phyloP scores from a whole-genome alignment of 2,797 vertebrate genomes.

The Zenarchopterus dispar region DNA sequence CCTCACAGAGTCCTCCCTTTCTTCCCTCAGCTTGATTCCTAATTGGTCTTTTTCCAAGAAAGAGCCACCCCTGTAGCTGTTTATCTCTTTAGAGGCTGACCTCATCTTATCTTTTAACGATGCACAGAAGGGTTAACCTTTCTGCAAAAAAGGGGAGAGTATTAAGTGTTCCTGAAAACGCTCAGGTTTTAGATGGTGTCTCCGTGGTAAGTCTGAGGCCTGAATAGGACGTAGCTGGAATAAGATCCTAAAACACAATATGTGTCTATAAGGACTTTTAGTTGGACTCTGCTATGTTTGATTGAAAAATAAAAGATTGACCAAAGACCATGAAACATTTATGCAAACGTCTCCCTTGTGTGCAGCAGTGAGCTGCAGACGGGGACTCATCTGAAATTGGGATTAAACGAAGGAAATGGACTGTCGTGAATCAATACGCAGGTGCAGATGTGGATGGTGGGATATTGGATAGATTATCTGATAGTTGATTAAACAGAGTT shows the following conservation, averaged over 20 bases:
- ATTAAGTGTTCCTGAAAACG: too few relatives aligned
- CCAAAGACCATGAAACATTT: slow-evolving; percentile 2
- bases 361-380: slow-evolving; percentile 10
- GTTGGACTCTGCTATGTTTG: not conserved
- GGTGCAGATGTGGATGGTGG: slow-evolving; percentile 45
- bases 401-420: slow-evolving; percentile 18
- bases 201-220: too few relatives aligned
- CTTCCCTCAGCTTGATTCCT: slow-evolving; percentile 48
- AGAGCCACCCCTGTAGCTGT: slow-evolving; percentile 51
- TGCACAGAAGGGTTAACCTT: not conserved
- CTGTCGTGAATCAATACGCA: slow-evolving; percentile 39
- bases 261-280: too few relatives aligned
- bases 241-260: slow-evolving; percentile 9
- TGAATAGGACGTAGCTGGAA: not conserved
- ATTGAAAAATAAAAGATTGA: slow-evolving; percentile 15
- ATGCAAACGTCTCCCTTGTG: not conserved
- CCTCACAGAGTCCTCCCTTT: slow-evolving; percentile 34
- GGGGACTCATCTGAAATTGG: slow-evolving; percentile 7
- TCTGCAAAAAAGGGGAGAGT: too few relatives aligned
- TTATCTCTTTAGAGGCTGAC: slow-evolving; percentile 45
- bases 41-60: slow-evolving; percentile 53
- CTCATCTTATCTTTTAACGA: slow-evolving; percentile 50
- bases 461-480: slow-evolving; percentile 35
- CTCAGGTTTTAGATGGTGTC: too few relatives aligned
- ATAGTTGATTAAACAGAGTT: slow-evolving; percentile 51